Percentiles rank a stretch among this genome's conserved stretches.
Conservation (phyloP, 2,113 vertebrate species). For the Mus spicilegus region DNA sequence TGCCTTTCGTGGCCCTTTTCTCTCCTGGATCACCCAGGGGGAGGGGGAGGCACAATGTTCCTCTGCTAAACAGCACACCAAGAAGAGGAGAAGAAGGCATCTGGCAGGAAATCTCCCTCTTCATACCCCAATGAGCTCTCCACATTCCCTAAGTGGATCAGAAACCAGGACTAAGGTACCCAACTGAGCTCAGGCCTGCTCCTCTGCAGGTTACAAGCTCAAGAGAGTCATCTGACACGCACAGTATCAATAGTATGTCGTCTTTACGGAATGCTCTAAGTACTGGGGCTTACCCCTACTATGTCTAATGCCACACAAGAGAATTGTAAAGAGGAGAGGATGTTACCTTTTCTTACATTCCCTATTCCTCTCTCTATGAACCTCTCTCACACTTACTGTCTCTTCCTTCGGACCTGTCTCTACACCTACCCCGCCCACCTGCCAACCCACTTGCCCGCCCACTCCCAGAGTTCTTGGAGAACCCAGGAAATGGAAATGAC, state of each 20-base stretch:
- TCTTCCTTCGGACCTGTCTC: too few relatives aligned
- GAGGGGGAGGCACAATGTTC: neutral
- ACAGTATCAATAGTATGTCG: neutral
- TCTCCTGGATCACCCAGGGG: neutral
- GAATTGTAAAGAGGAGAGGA: neutral
- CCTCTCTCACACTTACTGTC: too few relatives aligned
- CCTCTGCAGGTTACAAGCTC: neutral
- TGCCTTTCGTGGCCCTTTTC: neutral
- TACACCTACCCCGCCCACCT: neutral
- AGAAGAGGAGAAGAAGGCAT: constrained; percentile 14
- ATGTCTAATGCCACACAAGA: neutral
- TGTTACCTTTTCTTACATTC: neutral
- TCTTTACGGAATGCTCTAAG: neutral
- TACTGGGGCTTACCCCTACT: neutral
- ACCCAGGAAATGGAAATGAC: neutral
- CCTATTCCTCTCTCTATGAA: neutral
- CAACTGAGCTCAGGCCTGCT: neutral
- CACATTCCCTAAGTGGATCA: neutral
- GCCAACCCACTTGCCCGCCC: too few relatives aligned
- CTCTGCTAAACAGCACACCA: neutral
- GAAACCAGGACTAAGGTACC: neutral
- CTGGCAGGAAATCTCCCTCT: neutral
- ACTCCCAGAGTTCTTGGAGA: neutral
- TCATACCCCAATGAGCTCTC: too few relatives aligned
- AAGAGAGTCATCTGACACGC: neutral